Evolutionary conservation across 92 coral and sea anemone species (phyloP), one percentile per base, ranked within the genome.

Genomic region (Epizoanthus fatuus): DNA sequence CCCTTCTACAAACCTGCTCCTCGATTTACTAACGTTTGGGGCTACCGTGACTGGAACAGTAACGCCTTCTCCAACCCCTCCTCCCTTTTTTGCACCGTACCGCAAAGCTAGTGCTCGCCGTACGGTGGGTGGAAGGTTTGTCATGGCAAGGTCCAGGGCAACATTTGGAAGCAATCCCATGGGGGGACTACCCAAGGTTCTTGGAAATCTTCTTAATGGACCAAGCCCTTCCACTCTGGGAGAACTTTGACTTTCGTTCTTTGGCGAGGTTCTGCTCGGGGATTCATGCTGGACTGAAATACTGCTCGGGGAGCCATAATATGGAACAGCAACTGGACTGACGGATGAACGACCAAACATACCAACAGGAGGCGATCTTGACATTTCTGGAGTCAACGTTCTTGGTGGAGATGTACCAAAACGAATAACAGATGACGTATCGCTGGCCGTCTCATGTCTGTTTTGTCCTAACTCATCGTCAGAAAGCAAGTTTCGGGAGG

Each of bases 21-120:
- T 86, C 4, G 97, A 85, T 54, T 84, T 82, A 69, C 72, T 76
- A 78, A 91, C 39, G 68, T 91, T 91, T 22, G 94, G 97, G 9
- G 87, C 91, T 13, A 88, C 81, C n/a, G 58, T 77, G 56, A 44
- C 38, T 3, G 81, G 68, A 64, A 69, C 83, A 44, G 84, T 38
- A 12, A 82, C 87, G n/a, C 65, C 60, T 52, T 86, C 42, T 49
- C 20, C 89, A 39, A 69, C 71, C 45, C 75, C 93, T 3, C 69
- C 56, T 56, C 71, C 86, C 22, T 92, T 96, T 74, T 84, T 93
- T 19, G 84, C 47, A 19, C 92, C 94, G 62, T 93, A 95, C 22
- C 92, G 95, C 74, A 92, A 81, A 7, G 98, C 94, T 51, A 97
- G 69, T 3, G 96, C 98, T 66, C 96, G 93, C 20, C 98, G 93